These are phyloP conservation scores for Myrmecobius fasciatus DNA, from an alignment of 2,113 vertebrate genomes.

Conservation along the genomic window DNA sequence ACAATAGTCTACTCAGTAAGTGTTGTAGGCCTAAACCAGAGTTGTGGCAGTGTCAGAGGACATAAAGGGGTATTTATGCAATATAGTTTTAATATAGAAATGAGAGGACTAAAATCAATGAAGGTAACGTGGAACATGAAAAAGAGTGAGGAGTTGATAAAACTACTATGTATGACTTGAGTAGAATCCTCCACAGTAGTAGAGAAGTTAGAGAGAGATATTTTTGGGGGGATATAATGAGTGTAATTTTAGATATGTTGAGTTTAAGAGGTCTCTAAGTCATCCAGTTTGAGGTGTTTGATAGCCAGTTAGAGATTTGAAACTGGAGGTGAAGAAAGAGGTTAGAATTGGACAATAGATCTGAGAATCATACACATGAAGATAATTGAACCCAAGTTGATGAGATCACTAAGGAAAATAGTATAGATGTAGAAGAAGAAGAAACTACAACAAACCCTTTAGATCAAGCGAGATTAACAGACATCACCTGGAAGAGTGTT, in stretches of 20 bases:
- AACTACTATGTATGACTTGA: neutral
- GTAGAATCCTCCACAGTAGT: neutral
- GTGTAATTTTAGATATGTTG: neutral
- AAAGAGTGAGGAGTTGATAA: neutral
- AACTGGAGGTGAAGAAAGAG: neutral
- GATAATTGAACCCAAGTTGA: neutral
- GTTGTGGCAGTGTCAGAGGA: neutral
- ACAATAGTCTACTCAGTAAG: neutral
- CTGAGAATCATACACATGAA: neutral
- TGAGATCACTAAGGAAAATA: no score
- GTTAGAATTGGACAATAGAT: neutral
- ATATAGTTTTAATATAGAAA: neutral
- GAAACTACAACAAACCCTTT: no score
- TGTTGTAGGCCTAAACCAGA: neutral
- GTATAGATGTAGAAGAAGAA: no score
- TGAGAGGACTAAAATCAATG: neutral
- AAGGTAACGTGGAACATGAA: neutral
- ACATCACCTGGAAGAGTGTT: no score
- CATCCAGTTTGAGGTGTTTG: neutral
- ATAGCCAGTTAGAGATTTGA: neutral
- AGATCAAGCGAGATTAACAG: no score
- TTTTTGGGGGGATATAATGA: neutral
- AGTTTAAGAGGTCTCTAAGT: neutral
- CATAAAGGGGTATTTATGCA: neutral
- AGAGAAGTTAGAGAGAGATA: neutral